These are phyloP conservation scores for Myrmophylax atrothorax DNA, from an alignment of 2,113 vertebrate species.

Conservation along the genomic window DNA sequence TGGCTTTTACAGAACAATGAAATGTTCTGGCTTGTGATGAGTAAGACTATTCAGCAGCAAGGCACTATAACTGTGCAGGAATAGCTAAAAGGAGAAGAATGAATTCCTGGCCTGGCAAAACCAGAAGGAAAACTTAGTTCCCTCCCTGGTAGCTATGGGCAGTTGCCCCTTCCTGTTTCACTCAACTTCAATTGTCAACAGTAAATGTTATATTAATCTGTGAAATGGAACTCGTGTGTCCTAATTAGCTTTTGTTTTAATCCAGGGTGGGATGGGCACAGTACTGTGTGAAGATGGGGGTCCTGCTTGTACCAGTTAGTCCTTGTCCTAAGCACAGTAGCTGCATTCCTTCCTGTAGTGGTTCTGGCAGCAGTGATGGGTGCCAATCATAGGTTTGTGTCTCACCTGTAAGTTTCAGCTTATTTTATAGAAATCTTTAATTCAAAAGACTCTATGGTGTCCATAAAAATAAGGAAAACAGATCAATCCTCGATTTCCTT, in stretches of 20 bases:
- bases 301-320: neutral
- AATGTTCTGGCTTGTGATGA: neutral
- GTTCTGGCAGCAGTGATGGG: neutral
- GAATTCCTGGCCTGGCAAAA: neutral
- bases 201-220: neutral
- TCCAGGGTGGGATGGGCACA: neutral
- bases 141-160: neutral
- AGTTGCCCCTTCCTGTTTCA: neutral
- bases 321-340: accelerated
- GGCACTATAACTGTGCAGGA: neutral
- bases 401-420: neutral
- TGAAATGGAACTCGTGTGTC: neutral
- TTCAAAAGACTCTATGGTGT: neutral
- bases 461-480: neutral
- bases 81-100: neutral
- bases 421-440: neutral
- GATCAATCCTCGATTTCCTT: neutral
- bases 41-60: neutral
- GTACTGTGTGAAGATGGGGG: neutral
- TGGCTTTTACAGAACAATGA: neutral
- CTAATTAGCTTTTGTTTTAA: neutral
- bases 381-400: neutral
- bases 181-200: neutral
- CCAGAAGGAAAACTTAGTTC: neutral
- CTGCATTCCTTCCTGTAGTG: neutral